These are phyloP conservation scores for Donacobius atricapilla DNA, from an alignment of 2,113 vertebrate genomes.

Conservation along the genomic window DNA sequence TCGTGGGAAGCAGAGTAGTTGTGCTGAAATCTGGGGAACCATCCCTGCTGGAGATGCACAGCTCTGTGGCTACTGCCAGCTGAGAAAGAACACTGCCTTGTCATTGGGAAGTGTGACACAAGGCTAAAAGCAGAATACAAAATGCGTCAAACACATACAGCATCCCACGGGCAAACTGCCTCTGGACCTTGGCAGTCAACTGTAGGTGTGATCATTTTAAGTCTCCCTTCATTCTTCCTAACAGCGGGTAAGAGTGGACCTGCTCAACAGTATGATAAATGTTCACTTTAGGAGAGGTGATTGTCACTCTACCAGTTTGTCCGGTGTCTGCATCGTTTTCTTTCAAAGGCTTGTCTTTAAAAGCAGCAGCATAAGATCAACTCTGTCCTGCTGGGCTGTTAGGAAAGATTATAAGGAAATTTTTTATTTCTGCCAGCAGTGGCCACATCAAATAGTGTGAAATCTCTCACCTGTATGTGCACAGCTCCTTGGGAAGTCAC, in stretches of 20 bases:
- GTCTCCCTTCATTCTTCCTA: not conserved
- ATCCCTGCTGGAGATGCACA: not conserved
- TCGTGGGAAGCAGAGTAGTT: not conserved
- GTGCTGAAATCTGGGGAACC: not conserved
- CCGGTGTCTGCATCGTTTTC: not conserved
- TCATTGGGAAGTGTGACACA: not conserved
- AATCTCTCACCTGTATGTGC: slow-evolving; percentile 1
- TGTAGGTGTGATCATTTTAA: not conserved
- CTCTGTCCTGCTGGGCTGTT: not conserved
- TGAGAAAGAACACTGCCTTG: not conserved
- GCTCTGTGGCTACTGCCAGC: not conserved
- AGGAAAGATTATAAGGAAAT: not conserved
- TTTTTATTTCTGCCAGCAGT: slow-evolving; percentile 13
- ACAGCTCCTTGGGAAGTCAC: not conserved
- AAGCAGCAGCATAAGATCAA: not conserved
- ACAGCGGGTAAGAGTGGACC: not conserved
- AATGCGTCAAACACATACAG: not conserved
- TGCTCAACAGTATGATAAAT: not conserved
- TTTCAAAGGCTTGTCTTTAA: not conserved
- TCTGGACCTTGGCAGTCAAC: not conserved
- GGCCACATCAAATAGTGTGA: not conserved
- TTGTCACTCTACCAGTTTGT: not conserved
- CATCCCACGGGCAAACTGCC: not conserved
- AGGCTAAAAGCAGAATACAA: slow-evolving; percentile 24
- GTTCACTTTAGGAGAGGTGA: slow-evolving; percentile 6